These are phyloP conservation scores for Lepidurus apus DNA, from an alignment of 1,140 invertebrate genomes.

Conservation along the genomic window DNA sequence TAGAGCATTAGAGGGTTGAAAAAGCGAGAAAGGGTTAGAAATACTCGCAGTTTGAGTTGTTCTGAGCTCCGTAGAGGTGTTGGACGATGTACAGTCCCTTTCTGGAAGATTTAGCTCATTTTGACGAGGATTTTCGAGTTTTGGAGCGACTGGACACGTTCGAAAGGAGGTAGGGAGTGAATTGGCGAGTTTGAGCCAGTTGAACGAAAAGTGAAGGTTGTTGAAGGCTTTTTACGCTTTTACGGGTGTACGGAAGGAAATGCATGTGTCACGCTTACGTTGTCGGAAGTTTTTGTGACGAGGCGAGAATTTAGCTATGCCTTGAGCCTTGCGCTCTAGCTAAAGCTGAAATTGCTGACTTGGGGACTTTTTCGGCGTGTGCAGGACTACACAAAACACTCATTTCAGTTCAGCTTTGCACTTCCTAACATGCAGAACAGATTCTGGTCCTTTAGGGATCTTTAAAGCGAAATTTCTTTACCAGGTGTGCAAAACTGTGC, in stretches of 20 bases:
- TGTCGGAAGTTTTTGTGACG: neutral
- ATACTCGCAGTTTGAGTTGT: neutral
- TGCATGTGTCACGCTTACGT: slow-evolving; percentile 21
- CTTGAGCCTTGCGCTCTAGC: neutral
- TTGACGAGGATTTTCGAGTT: too few species aligned
- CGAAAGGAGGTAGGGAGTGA: neutral
- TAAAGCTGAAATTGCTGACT: slow-evolving; percentile 24
- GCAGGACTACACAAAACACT: neutral
- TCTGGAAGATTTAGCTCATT: neutral
- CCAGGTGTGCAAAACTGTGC: too few species aligned
- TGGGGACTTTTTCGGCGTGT: neutral
- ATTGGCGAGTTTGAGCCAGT: neutral
- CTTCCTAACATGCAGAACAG: neutral
- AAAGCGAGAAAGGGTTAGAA: slow-evolving; percentile 2
- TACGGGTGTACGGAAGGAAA: neutral
- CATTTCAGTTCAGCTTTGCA: slow-evolving; percentile 16
- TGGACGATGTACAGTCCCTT: neutral
- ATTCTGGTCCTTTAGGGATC: too few species aligned
- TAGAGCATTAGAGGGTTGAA: neutral
- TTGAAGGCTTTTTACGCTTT: neutral
- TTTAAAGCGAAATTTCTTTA: neutral
- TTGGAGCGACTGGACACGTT: too few species aligned
- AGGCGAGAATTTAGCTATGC: slow-evolving; percentile 1
- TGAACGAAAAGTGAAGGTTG: neutral
- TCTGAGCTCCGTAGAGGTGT: neutral